Evolutionary conservation across 1,140 invertebrate genomes (phyloP).

Genomic region (Drosophila ananassae): DNA sequence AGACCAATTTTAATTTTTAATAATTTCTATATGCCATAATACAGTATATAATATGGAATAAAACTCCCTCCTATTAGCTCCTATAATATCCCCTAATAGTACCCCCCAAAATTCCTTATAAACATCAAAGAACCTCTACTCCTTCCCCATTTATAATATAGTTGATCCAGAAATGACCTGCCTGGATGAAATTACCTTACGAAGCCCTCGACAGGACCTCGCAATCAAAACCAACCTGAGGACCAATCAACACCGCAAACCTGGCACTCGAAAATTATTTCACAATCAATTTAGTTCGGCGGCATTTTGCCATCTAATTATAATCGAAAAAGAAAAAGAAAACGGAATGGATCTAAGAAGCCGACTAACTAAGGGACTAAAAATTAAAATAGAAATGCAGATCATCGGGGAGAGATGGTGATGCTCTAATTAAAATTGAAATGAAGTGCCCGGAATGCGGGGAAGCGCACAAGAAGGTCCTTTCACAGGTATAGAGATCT

Average conservation of each 20-base stretch:
- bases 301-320: constrained; percentile 82
- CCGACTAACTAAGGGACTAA: constrained; percentile 51
- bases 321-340: constrained; percentile 42
- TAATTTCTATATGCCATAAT: no score
- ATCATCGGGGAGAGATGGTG: constrained; percentile 27
- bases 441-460: constrained; percentile 66
- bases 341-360: constrained; percentile 11
- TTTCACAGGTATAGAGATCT: constrained; percentile 23
- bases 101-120: no score
- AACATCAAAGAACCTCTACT: constrained; percentile 25
- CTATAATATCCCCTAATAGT: no score
- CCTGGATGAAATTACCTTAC: constrained; percentile 4
- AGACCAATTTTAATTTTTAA: no score
- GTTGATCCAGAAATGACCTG: not conserved
- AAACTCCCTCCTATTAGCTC: no score
- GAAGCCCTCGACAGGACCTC: constrained; percentile 38
- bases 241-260: constrained; percentile 66
- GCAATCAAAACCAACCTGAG: constrained; percentile 11
- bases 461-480: constrained; percentile 53
- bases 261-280: constrained; percentile 73
- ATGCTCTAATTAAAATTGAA: constrained; percentile 80
- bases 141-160: not conserved
- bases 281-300: constrained; percentile 74
- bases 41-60: no score
- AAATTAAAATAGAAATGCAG: constrained; percentile 49